phyloP scores from a whole-genome alignment of 2,797 vertebrate species.

The Hydrolagus colliei region DNA sequence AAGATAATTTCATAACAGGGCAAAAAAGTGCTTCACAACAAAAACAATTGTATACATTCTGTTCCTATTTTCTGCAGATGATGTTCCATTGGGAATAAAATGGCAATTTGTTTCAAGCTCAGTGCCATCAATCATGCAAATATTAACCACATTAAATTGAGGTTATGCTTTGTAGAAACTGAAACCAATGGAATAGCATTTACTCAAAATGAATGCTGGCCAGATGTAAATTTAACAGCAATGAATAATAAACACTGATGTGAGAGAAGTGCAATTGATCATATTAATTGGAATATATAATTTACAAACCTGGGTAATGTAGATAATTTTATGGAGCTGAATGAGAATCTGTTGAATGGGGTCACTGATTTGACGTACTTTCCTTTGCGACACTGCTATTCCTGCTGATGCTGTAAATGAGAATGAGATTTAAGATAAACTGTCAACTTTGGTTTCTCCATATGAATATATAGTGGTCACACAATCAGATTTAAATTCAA shows the following conservation, averaged over 20 bases:
- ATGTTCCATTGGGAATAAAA: neutral
- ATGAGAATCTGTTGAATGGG: slow-evolving; percentile 76
- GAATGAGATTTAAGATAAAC: slow-evolving; percentile 39
- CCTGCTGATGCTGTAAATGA: slow-evolving; percentile 59
- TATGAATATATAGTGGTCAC: neutral
- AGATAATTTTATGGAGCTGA: slow-evolving; percentile 85
- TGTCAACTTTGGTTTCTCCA: slow-evolving; percentile 5
- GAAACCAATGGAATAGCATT: neutral
- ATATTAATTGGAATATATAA: neutral
- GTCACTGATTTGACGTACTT: slow-evolving; percentile 77
- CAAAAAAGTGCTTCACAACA: neutral
- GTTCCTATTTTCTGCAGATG: neutral
- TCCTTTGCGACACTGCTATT: slow-evolving; percentile 78
- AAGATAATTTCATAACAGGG: neutral
- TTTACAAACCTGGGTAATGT: slow-evolving; percentile 69
- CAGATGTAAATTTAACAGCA: neutral
- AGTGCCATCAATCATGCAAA: neutral
- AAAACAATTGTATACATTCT: too few relatives aligned
- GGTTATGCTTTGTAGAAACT: too few relatives aligned
- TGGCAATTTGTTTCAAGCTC: neutral
- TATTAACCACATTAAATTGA: neutral
- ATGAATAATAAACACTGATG: neutral
- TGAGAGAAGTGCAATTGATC: slow-evolving; percentile 4
- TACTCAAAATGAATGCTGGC: neutral
- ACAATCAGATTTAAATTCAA: neutral